Evolutionary conservation across 2,113 vertebrate genomes (phyloP).

Genomic region (Chaetorhynchus papuensis): DNA sequence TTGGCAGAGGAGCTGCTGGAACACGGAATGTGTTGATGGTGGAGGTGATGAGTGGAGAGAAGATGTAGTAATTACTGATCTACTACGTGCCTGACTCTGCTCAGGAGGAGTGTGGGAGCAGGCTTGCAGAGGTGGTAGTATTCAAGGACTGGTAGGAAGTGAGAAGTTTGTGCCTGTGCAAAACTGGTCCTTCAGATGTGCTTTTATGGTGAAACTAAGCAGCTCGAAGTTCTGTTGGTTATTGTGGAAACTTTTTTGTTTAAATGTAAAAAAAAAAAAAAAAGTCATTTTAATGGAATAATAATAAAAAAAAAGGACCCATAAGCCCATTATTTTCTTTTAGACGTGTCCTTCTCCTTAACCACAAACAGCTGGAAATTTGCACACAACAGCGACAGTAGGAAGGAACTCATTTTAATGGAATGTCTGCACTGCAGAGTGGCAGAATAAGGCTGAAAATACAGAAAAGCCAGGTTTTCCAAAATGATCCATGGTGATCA

Average conservation of each 20-base stretch:
- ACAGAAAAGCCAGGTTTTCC: background rate
- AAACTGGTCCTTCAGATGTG: background rate
- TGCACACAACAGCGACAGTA: slow-evolving; percentile 27
- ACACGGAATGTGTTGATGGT: background rate
- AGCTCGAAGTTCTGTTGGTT: background rate
- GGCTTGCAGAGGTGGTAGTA: background rate
- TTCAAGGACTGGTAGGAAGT: slow-evolving; percentile 16
- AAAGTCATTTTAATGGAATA: background rate
- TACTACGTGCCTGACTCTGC: background rate
- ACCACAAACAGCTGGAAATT: slow-evolving; percentile 37
- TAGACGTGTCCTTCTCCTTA: background rate
- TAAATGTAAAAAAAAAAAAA: background rate
- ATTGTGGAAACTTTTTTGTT: background rate
- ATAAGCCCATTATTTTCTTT: background rate
- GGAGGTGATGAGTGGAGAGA: background rate
- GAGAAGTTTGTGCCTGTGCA: slow-evolving; percentile 3
- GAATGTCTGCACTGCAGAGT: slow-evolving; percentile 33
- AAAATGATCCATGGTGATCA: background rate
- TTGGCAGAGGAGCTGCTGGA: background rate
- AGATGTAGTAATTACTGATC: background rate
- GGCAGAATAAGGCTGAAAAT: background rate
- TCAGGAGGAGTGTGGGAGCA: background rate
- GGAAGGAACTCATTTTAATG: slow-evolving; percentile 39
- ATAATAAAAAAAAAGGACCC: background rate
- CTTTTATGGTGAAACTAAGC: background rate